These are phyloP conservation scores for Eretmocerus hayati DNA, from an alignment of 2,888 invertebrate species.

Conservation along the genomic window DNA sequence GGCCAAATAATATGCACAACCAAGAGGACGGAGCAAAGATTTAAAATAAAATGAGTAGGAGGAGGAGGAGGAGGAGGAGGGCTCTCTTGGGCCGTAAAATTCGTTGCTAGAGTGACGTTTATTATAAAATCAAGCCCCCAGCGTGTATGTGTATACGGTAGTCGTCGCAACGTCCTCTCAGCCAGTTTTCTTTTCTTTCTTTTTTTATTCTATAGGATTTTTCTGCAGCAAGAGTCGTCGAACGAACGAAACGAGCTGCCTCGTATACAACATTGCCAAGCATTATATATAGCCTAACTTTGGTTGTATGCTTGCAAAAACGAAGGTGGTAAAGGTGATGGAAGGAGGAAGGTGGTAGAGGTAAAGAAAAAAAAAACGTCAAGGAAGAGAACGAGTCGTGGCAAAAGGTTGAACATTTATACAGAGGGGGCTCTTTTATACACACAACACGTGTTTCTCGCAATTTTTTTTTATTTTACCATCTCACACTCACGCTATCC, in stretches of 20 bases:
- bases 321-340: too few relatives aligned
- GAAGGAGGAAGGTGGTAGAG: neutral
- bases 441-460: conserved; percentile 16
- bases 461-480: conserved; percentile 7
- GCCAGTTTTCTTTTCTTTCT: too few relatives aligned
- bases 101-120: conserved; percentile 8
- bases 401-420: conserved; percentile 13
- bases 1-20: conserved; percentile 3
- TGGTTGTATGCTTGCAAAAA: too few relatives aligned
- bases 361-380: neutral
- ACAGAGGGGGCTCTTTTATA: conserved; percentile 18
- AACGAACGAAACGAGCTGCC: conserved; percentile 1
- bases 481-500: neutral
- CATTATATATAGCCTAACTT: too few relatives aligned
- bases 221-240: neutral
- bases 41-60: too few relatives aligned
- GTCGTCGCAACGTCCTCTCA: neutral
- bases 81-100: conserved; percentile 6
- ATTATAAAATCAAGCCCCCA: conserved; percentile 11
- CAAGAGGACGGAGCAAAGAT: too few relatives aligned
- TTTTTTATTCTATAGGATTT: too few relatives aligned
- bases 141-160: too few relatives aligned
- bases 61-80: neutral
- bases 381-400: neutral
- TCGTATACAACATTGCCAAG: too few relatives aligned